These are phyloP conservation scores for Aplysia californica DNA, from an alignment of 1,140 invertebrate genomes.

Conservation along the genomic window DNA sequence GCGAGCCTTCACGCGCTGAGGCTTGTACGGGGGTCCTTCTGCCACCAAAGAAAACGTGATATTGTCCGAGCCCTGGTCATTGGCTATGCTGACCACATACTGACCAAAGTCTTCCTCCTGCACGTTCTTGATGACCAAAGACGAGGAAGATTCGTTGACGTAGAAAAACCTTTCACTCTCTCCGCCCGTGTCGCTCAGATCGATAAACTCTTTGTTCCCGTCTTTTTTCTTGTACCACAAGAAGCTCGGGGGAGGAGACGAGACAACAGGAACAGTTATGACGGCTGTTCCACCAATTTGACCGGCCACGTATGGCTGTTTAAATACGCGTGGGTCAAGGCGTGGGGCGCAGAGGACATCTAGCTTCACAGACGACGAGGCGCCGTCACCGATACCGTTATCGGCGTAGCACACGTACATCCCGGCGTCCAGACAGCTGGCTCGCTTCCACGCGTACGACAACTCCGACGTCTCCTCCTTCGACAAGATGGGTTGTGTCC, in stretches of 20 bases:
- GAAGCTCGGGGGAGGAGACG: slow-evolving; percentile 19
- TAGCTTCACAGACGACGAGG: slow-evolving; percentile 9
- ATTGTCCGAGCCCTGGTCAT: neutral
- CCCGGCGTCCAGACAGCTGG: slow-evolving; percentile 23
- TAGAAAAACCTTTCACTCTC: slow-evolving; percentile 23
- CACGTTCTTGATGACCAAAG: slow-evolving; percentile 24
- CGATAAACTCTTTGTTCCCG: neutral
- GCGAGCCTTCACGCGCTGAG: slow-evolving; percentile 6
- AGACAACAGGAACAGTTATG: slow-evolving; percentile 18
- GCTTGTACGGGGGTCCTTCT: slow-evolving; percentile 9
- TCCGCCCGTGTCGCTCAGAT: neutral
- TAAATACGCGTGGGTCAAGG: slow-evolving; percentile 22
- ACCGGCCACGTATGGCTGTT: slow-evolving; percentile 18
- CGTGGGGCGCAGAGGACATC: slow-evolving; percentile 15
- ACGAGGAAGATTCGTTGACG: slow-evolving; percentile 1
- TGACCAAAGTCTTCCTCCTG: slow-evolving; percentile 22
- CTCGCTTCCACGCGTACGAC: slow-evolving; percentile 8
- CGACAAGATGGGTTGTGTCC: slow-evolving; percentile 3
- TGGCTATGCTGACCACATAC: slow-evolving; percentile 26
- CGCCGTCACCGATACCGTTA: slow-evolving; percentile 15
- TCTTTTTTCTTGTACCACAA: slow-evolving; percentile 23
- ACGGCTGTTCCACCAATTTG: slow-evolving; percentile 18
- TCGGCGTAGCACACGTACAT: slow-evolving; percentile 11
- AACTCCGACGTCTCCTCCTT: slow-evolving; percentile 7
- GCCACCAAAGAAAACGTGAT: slow-evolving; percentile 10